phyloP scores from a whole-genome alignment of 1,140 invertebrate genomes.

The Callitettix versicolor region DNA sequence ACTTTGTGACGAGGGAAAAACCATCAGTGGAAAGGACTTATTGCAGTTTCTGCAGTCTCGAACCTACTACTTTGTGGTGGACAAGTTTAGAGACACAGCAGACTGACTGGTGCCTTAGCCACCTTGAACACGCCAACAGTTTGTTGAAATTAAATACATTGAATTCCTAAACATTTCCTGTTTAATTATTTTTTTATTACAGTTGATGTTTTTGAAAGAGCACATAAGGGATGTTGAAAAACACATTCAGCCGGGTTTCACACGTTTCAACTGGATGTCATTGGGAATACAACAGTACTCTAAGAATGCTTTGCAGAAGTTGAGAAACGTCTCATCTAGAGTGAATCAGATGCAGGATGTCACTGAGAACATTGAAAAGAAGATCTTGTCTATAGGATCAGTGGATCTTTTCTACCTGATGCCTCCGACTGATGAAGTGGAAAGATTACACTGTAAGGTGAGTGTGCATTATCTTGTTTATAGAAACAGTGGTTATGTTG shows the following conservation, averaged over 20 bases:
- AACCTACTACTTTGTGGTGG: too few species aligned
- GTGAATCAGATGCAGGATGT: conserved; percentile 67
- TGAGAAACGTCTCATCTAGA: conserved; percentile 49
- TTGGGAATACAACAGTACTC: conserved; percentile 67
- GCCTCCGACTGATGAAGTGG: conserved; percentile 20
- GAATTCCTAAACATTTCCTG: too few species aligned
- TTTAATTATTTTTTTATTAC: conserved; percentile 11
- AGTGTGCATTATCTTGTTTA: background rate
- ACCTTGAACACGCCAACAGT: too few species aligned
- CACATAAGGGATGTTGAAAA: conserved; percentile 62
- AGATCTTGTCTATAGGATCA: conserved; percentile 42
- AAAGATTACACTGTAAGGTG: conserved; percentile 31
- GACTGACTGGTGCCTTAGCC: too few species aligned
- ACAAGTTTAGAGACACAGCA: too few species aligned
- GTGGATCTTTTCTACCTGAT: conserved; percentile 44
- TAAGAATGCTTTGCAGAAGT: conserved; percentile 38
- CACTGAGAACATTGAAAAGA: conserved; percentile 52
- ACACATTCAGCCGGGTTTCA: conserved; percentile 64
- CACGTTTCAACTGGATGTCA: conserved; percentile 73
- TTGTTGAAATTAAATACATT: too few species aligned
- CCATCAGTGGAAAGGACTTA: too few species aligned
- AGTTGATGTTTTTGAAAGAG: conserved; percentile 51
- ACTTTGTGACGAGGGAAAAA: too few species aligned
- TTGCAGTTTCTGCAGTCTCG: too few species aligned
- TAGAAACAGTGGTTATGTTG: too few species aligned